These are phyloP conservation scores for Zaprionus lineosus DNA, from an alignment of 2,888 invertebrate genomes.

Conservation along the genomic window DNA sequence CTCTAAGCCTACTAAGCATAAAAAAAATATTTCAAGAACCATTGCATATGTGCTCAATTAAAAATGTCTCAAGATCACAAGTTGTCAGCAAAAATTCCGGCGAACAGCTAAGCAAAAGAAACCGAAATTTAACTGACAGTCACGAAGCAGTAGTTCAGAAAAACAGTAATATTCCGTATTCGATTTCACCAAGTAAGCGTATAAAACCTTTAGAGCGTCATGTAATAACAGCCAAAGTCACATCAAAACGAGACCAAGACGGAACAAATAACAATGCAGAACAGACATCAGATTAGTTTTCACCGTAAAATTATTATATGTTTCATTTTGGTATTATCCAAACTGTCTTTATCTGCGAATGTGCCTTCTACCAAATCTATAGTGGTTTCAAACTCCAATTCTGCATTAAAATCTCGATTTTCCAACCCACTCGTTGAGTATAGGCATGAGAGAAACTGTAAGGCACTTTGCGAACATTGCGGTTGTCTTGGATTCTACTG, in stretches of 20 bases:
- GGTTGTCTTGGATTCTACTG: conserved; percentile 82
- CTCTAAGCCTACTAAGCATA: conserved; percentile 34
- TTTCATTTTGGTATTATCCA: conserved; percentile 22
- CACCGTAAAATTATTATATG: conserved; percentile 11
- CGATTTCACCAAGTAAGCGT: conserved; percentile 70
- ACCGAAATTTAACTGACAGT: conserved; percentile 67
- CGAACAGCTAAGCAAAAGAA: conserved; percentile 59
- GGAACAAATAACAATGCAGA: conserved; percentile 41
- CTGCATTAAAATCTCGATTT: conserved; percentile 20
- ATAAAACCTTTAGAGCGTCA: conserved; percentile 47
- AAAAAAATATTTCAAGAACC: conserved; percentile 17
- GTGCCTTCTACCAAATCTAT: conserved; percentile 2
- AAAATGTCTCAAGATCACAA: conserved; percentile 71
- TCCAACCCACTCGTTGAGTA: conserved; percentile 69
- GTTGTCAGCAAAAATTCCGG: conserved; percentile 68
- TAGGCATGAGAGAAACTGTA: conserved; percentile 76
- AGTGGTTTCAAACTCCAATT: neutral
- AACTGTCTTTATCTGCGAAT: conserved; percentile 16
- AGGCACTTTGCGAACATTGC: conserved; percentile 80
- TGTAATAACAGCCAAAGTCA: conserved; percentile 39
- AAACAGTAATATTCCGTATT: conserved; percentile 48
- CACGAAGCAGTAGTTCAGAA: conserved; percentile 53
- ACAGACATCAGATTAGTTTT: conserved; percentile 18
- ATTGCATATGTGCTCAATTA: conserved; percentile 53
- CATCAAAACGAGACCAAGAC: conserved; percentile 25